Evolutionary conservation across 2,888 invertebrate species (phyloP).

Genomic region (Teleiodes luculella): DNA sequence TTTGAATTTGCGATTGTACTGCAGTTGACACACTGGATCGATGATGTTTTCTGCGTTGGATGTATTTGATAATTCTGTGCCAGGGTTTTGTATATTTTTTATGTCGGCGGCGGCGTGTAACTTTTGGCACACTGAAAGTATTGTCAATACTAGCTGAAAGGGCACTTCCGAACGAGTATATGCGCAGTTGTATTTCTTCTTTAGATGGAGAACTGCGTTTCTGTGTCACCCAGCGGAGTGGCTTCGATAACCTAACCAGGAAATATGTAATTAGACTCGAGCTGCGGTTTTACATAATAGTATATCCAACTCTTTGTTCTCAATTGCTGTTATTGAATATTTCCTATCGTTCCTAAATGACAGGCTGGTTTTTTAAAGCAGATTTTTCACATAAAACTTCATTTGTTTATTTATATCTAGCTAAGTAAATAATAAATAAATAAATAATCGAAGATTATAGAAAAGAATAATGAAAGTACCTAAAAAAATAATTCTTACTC

Average conservation of each 20-base stretch:
- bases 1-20: not conserved
- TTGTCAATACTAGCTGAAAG: not conserved
- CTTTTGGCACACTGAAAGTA: not conserved
- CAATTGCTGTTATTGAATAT: too few relatives aligned
- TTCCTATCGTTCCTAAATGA: too few relatives aligned
- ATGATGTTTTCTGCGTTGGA: not conserved
- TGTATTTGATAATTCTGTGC: not conserved
- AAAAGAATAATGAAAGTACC: too few relatives aligned
- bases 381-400: too few relatives aligned
- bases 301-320: too few relatives aligned
- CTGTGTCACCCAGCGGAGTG: conserved; percentile 66
- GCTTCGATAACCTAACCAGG: conserved; percentile 56
- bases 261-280: not conserved
- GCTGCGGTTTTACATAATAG: not conserved
- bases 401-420: too few relatives aligned
- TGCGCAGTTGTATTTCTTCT: conserved; percentile 60
- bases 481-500: conserved; percentile 42
- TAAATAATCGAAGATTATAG: too few relatives aligned
- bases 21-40: not conserved
- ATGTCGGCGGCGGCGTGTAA: not conserved
- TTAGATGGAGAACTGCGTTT: conserved; percentile 58
- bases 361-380: too few relatives aligned
- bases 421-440: too few relatives aligned
- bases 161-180: conserved; percentile 57
- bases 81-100: not conserved